Evolutionary conservation across 1,140 invertebrate genomes (phyloP).

Genomic region (Anastrepha ludens): DNA sequence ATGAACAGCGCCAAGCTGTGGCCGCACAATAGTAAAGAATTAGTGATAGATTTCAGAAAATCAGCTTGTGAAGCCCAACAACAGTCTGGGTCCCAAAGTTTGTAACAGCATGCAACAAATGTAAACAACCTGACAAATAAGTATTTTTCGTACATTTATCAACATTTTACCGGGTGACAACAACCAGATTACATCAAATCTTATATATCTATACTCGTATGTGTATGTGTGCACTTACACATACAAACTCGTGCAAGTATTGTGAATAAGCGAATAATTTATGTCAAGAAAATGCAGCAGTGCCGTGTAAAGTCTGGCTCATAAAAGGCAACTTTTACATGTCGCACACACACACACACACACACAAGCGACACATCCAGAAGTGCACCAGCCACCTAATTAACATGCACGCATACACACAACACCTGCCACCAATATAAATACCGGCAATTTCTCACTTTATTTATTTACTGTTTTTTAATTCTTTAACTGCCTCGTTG

Average conservation of each 20-base stretch:
- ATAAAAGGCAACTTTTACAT: no score
- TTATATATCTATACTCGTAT: no score
- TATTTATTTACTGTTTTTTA: constrained; percentile 2
- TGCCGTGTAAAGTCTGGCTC: no score
- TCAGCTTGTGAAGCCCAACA: no score
- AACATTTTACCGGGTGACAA: constrained; percentile 4
- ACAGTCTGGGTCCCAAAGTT: not conserved
- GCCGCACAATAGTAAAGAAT: no score
- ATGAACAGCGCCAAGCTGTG: no score
- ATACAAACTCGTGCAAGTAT: no score
- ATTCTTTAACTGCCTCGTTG: not conserved
- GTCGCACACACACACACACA: not conserved
- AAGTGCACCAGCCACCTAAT: not conserved
- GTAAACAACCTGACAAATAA: not conserved
- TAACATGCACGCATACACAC: not conserved
- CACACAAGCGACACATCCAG: not conserved
- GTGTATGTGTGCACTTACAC: no score
- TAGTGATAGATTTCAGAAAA: no score
- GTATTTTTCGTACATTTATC: not conserved
- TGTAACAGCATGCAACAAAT: not conserved
- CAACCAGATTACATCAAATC: constrained; percentile 4
- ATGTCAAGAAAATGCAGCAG: no score
- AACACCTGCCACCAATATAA: not conserved
- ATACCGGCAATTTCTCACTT: not conserved
- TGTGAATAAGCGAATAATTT: no score